These are phyloP conservation scores for Lepilemur ruficaudatus DNA, from an alignment of 2,797 vertebrate species.

Conservation along the genomic window DNA sequence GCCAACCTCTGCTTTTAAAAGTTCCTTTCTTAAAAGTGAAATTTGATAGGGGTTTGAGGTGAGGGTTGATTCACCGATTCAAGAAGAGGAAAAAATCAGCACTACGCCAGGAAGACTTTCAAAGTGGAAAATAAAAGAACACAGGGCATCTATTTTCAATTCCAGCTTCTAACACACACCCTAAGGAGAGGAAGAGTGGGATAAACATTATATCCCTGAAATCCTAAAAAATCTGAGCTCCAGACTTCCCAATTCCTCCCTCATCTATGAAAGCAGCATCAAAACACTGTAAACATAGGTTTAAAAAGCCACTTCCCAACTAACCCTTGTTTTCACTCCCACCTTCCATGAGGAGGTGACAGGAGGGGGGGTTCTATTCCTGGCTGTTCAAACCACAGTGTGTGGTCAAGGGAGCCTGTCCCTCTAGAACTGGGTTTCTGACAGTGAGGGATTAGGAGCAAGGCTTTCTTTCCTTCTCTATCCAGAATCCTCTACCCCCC, in stretches of 20 bases:
- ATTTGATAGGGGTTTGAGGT: background rate
- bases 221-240: slow-evolving; percentile 65
- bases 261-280: slow-evolving; percentile 57
- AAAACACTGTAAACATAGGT: slow-evolving; percentile 69
- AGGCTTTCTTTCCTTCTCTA: background rate
- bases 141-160: slow-evolving; percentile 55
- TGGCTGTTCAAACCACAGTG: slow-evolving; percentile 48
- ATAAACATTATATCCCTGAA: slow-evolving; percentile 58
- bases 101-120: slow-evolving; percentile 4
- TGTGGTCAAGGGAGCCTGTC: background rate
- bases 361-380: slow-evolving; percentile 61
- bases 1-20: background rate
- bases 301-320: slow-evolving; percentile 75
- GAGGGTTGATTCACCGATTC: background rate
- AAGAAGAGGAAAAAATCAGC: background rate
- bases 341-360: slow-evolving; percentile 54
- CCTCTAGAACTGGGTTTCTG: background rate
- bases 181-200: slow-evolving; percentile 31
- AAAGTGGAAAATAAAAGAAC: background rate
- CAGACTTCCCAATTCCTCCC: slow-evolving; percentile 60
- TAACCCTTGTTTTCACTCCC: slow-evolving; percentile 58
- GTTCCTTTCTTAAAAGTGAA: background rate
- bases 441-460: background rate
- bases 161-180: slow-evolving; percentile 37
- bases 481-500: background rate